Percentiles rank a stretch among this genome's conserved stretches.
Evolutionary conservation across 2,113 vertebrate genomes (phyloP).

Genomic region (Ptilorrhoa leucosticta): DNA sequence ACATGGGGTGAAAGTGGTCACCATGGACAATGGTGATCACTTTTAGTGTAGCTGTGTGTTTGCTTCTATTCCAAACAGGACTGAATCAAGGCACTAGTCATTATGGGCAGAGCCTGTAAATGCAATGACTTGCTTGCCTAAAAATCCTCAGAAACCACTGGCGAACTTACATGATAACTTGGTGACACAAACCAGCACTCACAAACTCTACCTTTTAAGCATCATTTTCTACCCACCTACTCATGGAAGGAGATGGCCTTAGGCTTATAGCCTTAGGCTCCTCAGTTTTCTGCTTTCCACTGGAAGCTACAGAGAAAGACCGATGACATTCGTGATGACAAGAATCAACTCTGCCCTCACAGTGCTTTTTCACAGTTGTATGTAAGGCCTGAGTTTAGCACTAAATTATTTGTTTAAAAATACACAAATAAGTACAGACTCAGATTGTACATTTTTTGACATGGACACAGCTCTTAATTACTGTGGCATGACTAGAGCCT

Average conservation of each 20-base stretch:
- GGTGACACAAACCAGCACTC: background rate
- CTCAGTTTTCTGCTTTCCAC: background rate
- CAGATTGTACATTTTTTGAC: background rate
- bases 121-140: background rate
- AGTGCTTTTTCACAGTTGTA: background rate
- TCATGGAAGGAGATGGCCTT: background rate
- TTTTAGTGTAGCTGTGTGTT: background rate
- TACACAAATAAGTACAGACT: background rate
- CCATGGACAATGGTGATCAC: background rate
- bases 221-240: background rate
- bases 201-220: background rate
- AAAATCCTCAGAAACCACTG: background rate
- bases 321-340: background rate
- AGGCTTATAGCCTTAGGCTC: background rate
- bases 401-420: background rate
- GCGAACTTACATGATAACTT: background rate
- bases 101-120: background rate
- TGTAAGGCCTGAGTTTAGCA: background rate
- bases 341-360: background rate
- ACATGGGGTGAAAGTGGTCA: background rate
- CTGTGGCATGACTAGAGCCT: background rate
- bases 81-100: background rate
- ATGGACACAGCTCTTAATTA: background rate
- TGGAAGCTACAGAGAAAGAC: background rate
- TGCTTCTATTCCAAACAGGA: background rate